phyloP scores from a whole-genome alignment of 2,797 vertebrate species.

The Cheirogaleus major region DNA sequence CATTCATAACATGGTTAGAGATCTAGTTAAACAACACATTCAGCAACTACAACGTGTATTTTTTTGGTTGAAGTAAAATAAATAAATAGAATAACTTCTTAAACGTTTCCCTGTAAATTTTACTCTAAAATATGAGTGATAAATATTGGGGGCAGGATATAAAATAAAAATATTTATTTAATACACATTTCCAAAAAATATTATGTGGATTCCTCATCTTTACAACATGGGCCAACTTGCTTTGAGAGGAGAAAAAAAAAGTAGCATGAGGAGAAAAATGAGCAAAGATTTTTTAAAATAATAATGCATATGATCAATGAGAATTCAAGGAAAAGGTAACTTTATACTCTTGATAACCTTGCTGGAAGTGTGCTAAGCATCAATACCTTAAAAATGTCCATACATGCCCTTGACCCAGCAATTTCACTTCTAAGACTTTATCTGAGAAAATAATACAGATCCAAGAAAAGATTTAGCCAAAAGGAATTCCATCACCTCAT shows the following conservation, averaged over 20 bases:
- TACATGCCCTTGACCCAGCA: not conserved
- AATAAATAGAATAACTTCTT: slow-evolving; percentile 74
- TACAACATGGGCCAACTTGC: not conserved
- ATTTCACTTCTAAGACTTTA: not conserved
- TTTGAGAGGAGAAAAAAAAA: not conserved
- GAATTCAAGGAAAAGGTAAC: not conserved
- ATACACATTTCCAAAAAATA: not conserved
- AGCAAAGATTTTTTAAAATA: not conserved
- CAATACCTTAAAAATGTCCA: not conserved
- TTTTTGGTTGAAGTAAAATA: slow-evolving; percentile 74
- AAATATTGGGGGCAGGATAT: not conserved
- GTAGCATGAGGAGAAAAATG: not conserved
- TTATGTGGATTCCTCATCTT: not conserved
- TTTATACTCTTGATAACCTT: not conserved
- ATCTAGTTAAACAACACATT: slow-evolving; percentile 77
- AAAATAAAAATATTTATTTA: slow-evolving; percentile 22
- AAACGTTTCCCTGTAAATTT: slow-evolving; percentile 76
- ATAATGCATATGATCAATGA: not conserved
- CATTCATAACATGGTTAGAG: slow-evolving; percentile 83
- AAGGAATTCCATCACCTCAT: not conserved
- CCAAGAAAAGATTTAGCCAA: slow-evolving; percentile 8
- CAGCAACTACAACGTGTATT: slow-evolving; percentile 73
- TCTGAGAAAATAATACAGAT: not conserved
- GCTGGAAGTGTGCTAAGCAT: not conserved
- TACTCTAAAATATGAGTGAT: slow-evolving; percentile 44